phyloP scores from a whole-genome alignment of 2,888 invertebrate species.

The Hermaeophaga mercurialis region DNA sequence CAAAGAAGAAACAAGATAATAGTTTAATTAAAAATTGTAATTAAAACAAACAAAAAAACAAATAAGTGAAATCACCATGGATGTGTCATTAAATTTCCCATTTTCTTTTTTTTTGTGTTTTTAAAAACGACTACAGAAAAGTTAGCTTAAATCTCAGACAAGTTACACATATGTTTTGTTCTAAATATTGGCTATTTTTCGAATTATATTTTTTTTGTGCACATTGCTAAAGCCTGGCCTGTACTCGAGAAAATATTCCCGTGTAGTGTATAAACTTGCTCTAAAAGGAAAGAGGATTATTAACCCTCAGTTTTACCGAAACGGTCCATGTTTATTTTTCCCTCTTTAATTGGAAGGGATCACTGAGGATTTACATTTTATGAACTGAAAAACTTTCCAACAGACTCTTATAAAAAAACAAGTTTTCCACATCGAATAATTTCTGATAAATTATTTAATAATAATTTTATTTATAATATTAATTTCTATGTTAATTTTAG shows the following conservation, averaged over 20 bases:
- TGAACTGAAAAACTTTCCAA: neutral
- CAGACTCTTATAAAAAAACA: neutral
- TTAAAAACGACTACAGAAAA: too few relatives aligned
- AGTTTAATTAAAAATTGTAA: too few relatives aligned
- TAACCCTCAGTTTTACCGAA: slow-evolving; percentile 30
- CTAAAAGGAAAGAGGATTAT: slow-evolving; percentile 31
- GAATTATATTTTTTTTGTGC: too few relatives aligned
- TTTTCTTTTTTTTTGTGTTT: too few relatives aligned
- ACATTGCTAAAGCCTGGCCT: neutral
- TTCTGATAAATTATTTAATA: neutral
- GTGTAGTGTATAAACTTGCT: slow-evolving; percentile 2
- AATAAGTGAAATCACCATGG: too few relatives aligned
- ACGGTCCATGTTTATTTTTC: slow-evolving; percentile 36
- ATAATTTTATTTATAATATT: neutral
- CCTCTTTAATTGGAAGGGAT: slow-evolving; percentile 32
- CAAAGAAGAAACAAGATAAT: too few relatives aligned
- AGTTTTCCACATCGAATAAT: neutral
- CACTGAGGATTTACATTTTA: slow-evolving; percentile 9
- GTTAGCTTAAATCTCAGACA: too few relatives aligned
- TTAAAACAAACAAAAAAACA: too few relatives aligned
- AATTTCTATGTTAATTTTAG: neutral
- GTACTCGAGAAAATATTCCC: slow-evolving; percentile 19
- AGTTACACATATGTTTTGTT: too few relatives aligned
- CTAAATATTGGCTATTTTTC: too few relatives aligned
- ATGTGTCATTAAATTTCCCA: too few relatives aligned